A percentile compares a stretch with the other conserved stretches of the same genome.
Evolutionary conservation across 2,113 vertebrate genomes (phyloP).

Genomic region (Perca schrenkii): DNA sequence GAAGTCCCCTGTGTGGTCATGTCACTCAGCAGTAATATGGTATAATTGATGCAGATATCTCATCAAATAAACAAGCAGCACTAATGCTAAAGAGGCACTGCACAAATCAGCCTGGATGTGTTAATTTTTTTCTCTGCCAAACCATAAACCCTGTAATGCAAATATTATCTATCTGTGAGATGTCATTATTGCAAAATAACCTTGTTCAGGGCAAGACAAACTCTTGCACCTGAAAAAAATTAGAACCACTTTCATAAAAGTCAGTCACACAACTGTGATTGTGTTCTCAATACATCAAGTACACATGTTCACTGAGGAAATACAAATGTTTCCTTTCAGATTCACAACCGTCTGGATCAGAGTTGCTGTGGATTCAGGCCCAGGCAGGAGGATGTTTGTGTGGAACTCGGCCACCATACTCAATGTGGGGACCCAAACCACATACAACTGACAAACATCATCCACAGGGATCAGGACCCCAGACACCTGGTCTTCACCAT

Average conservation of each 20-base stretch:
- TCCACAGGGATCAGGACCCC: constrained; percentile 86
- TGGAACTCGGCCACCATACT: constrained; percentile 78
- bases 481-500: constrained; percentile 89
- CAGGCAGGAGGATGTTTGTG: constrained; percentile 89
- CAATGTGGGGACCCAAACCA: constrained; percentile 85
- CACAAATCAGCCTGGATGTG: background rate
- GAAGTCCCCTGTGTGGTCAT: background rate
- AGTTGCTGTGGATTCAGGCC: constrained; percentile 97
- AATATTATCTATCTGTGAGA: background rate
- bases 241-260: background rate
- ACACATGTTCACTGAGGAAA: background rate
- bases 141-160: background rate
- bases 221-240: background rate
- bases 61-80: background rate
- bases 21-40: background rate
- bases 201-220: background rate
- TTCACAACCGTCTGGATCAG: constrained; percentile 93
- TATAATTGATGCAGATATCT: background rate
- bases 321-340: constrained; percentile 79
- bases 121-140: background rate
- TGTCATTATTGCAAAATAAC: background rate
- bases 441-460: constrained; percentile 86
- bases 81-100: background rate
- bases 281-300: background rate
- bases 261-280: background rate